These are phyloP conservation scores for Sardinella longiceps DNA, from an alignment of 2,797 vertebrate genomes.

Conservation along the genomic window DNA sequence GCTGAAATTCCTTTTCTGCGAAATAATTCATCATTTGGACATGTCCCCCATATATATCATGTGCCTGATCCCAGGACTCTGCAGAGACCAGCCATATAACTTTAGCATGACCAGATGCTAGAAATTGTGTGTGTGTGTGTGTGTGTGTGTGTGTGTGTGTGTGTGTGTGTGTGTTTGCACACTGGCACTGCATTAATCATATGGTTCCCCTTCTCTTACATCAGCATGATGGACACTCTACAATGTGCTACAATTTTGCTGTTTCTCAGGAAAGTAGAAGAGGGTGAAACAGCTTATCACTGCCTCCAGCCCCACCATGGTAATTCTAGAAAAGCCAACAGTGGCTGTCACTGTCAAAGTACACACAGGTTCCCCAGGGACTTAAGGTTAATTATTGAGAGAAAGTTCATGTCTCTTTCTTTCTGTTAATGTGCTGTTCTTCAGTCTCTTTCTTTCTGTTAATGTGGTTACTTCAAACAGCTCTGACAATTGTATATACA, in stretches of 20 bases:
- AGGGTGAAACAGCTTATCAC: background rate
- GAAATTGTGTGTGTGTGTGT: too few species aligned
- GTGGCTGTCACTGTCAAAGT: background rate
- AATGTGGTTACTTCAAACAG: background rate
- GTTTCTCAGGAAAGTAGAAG: background rate
- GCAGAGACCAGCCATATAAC: background rate
- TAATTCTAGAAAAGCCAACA: background rate
- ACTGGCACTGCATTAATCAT: background rate
- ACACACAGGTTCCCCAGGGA: background rate
- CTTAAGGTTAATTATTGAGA: background rate
- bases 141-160: too few species aligned
- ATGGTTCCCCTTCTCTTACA: background rate
- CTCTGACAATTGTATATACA: too few species aligned
- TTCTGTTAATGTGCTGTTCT: background rate
- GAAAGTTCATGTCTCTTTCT: background rate
- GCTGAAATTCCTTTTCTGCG: background rate
- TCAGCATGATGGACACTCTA: too few species aligned
- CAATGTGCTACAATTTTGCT: too few species aligned
- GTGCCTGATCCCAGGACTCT: background rate
- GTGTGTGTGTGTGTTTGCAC: background rate
- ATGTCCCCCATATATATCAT: background rate
- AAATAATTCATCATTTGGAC: background rate
- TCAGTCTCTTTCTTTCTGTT: background rate
- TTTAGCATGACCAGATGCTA: background rate
- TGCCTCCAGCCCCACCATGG: background rate